Base-by-base conservation (phyloP, 2,113 vertebrate genomes). In the Sterna hirundo region DNA sequence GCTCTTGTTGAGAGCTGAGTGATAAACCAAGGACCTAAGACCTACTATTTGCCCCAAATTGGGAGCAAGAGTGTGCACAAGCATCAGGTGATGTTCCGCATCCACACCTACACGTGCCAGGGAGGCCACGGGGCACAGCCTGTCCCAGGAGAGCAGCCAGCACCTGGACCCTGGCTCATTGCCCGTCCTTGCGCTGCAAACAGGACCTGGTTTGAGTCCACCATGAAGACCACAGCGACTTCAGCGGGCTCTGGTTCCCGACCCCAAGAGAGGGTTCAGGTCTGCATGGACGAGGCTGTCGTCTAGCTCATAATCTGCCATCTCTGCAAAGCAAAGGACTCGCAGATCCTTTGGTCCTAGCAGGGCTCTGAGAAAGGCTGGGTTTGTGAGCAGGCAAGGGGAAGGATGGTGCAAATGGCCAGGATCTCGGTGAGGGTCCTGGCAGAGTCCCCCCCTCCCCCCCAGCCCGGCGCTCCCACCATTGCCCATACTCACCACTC, bases 401-500 rank as follows among this genome's bases (percentile, higher is more conserved):
- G 13, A 52, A 71, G 46, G 36, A 5, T 1, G 2, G 10, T 58
- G 34, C 25, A 34, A 44, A 51, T 5, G 5, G 44, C 29, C 32
- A 55, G 27, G 62, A 30, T 65, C 15, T 71, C 2, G 3, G 25
- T 61, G 40, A n/a, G 75, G 42, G 42, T 61, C 49, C 46, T 80
- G 29, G 51, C 58, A 68, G 60, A 84, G 32, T 5, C 12, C 25
- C 44, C 42, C 42, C 42, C n/a, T n/a, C n/a, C n/a, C n/a, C n/a
- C n/a, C 30, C 27, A 61, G 34, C 76, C 44, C 81, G 57, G 40
- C 9, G 10, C 10, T 55, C 30, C 55, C 49, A 30, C 26, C 4
- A 1, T 25, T 1, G 2, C 46, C 60, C 70, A 1, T 10, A 97
- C 99, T 99, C 95, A 99, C 99, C 98, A 30, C 69, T 98, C 61